phyloP scores from a whole-genome alignment of 2,113 vertebrate species.

The Aleadryas rufinucha region DNA sequence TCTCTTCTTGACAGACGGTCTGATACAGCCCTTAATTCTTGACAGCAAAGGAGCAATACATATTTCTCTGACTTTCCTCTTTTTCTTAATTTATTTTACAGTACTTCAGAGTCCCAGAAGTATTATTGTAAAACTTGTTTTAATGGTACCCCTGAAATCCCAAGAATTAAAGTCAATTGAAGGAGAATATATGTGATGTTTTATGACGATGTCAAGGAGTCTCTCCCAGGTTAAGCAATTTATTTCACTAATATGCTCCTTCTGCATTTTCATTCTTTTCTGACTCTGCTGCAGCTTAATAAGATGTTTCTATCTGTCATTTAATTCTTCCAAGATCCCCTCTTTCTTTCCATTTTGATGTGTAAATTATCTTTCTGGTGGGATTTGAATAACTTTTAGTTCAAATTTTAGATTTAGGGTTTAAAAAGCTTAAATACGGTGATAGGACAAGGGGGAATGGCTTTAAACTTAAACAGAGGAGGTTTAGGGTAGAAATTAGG shows the following conservation, averaged over 20 bases:
- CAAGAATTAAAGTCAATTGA: neutral
- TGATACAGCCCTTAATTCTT: neutral
- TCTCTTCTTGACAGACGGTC: neutral
- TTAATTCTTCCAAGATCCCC: neutral
- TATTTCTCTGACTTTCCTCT: neutral
- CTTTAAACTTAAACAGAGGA: neutral
- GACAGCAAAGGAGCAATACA: neutral
- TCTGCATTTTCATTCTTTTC: neutral
- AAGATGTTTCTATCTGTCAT: neutral
- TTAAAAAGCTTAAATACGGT: rapidly evolving
- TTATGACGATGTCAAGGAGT: neutral
- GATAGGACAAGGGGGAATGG: neutral
- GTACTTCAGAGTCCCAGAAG: neutral
- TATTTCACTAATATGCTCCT: neutral
- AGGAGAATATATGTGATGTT: neutral
- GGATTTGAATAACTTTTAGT: neutral
- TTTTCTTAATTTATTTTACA: neutral
- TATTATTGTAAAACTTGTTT: neutral
- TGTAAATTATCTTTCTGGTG: neutral
- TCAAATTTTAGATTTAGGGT: neutral
- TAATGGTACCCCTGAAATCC: neutral
- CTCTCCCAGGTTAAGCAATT: neutral
- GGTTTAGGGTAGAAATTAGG: neutral
- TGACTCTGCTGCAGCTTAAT: neutral
- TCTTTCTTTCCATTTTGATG: neutral